These are phyloP conservation scores for Phlogophora meticulosa DNA, from an alignment of 2,888 invertebrate species.

Conservation along the genomic window DNA sequence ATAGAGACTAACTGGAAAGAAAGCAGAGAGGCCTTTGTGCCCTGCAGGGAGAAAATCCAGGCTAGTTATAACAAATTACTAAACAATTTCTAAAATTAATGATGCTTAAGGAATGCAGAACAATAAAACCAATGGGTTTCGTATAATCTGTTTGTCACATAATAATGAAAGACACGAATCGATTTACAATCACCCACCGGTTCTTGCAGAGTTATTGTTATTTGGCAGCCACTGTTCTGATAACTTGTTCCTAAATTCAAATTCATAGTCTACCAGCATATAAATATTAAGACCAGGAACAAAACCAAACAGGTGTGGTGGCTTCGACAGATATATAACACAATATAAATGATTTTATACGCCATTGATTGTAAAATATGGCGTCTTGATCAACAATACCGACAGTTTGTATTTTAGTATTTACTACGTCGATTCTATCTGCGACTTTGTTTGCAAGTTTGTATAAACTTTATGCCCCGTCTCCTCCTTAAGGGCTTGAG, in stretches of 20 bases:
- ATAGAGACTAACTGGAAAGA: too few relatives aligned
- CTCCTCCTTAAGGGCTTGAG: background rate
- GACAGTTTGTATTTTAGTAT: constrained; percentile 8
- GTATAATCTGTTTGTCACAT: constrained; percentile 29
- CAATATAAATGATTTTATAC: constrained; percentile 49
- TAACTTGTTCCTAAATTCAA: constrained; percentile 48
- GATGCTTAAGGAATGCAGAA: constrained; percentile 6
- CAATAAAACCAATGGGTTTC: constrained; percentile 15
- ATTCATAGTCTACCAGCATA: constrained; percentile 43
- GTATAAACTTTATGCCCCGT: background rate
- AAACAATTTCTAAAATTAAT: constrained; percentile 1
- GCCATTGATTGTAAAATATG: constrained; percentile 64
- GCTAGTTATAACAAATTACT: too few relatives aligned
- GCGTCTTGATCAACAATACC: constrained; percentile 49
- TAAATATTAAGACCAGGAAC: constrained; percentile 58
- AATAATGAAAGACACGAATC: constrained; percentile 34
- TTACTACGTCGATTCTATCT: background rate
- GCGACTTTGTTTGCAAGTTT: background rate
- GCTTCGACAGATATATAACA: constrained; percentile 40
- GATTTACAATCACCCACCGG: constrained; percentile 27
- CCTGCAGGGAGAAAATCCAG: too few relatives aligned
- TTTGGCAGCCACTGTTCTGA: constrained; percentile 31
- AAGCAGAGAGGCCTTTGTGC: too few relatives aligned
- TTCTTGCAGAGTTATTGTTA: constrained; percentile 50
- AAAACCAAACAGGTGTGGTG: constrained; percentile 54